Evolutionary conservation across 2,797 vertebrate genomes (phyloP).

Genomic region (Onychomys leucogaster): DNA sequence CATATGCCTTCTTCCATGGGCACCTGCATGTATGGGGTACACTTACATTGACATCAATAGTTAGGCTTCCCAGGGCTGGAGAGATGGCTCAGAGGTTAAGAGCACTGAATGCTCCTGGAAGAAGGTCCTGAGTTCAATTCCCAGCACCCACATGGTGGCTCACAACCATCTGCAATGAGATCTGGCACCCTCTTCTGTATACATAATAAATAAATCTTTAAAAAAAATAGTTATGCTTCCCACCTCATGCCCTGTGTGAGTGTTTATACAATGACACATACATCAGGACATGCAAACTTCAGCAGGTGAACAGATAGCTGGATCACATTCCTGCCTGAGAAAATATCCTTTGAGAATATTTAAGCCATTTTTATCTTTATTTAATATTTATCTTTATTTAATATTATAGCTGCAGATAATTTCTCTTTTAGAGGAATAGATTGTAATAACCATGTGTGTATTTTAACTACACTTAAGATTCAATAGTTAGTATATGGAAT

Average conservation of each 20-base stretch:
- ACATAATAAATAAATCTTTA: too few species aligned
- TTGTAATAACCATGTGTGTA: neutral
- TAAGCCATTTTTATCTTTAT: neutral
- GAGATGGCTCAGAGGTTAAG: too few species aligned
- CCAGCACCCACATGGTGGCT: too few species aligned
- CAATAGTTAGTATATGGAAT: neutral
- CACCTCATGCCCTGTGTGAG: neutral
- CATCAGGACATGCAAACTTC: neutral
- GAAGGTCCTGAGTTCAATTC: too few species aligned
- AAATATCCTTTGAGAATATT: slow-evolving; percentile 25
- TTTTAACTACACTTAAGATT: slow-evolving; percentile 32
- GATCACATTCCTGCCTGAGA: neutral
- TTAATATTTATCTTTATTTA: slow-evolving; percentile 9
- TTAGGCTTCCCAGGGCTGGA: neutral
- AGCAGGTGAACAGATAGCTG: neutral
- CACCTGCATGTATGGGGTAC: neutral
- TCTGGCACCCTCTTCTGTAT: too few species aligned
- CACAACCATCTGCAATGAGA: too few species aligned
- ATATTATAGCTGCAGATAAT: neutral
- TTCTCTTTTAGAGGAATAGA: neutral
- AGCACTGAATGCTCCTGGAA: too few species aligned
- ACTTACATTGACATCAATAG: neutral
- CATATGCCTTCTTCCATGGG: neutral
- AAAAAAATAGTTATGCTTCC: neutral
- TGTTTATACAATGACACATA: neutral